Evolutionary conservation across 2,888 invertebrate species (phyloP).

Genomic region (Empis livida): DNA sequence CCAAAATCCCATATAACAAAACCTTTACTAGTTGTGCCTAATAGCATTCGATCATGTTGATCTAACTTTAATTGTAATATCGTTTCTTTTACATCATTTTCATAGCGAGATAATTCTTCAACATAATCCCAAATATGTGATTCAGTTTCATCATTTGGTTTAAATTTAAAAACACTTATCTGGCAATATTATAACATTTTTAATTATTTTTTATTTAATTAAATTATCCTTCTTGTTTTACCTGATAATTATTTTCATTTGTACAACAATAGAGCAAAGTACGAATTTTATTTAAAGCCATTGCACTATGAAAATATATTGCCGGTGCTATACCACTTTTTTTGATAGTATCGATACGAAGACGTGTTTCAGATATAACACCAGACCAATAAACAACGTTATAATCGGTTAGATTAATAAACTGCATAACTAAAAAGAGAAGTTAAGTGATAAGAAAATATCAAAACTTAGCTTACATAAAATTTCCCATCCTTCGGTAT

Average conservation of each 20-base stretch:
- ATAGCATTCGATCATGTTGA: slow-evolving; percentile 62
- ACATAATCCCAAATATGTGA: slow-evolving; percentile 44
- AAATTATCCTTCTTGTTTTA: slow-evolving; percentile 15
- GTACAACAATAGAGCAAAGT: slow-evolving; percentile 56
- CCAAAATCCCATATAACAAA: slow-evolving; percentile 72
- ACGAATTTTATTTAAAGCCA: slow-evolving; percentile 55
- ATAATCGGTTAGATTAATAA: slow-evolving; percentile 52
- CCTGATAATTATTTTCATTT: slow-evolving; percentile 47
- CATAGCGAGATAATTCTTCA: slow-evolving; percentile 48
- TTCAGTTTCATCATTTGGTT: slow-evolving; percentile 17
- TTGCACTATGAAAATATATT: slow-evolving; percentile 37
- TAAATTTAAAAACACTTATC: slow-evolving; percentile 23
- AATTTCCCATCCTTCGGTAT: slow-evolving; percentile 56
- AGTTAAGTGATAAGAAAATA: background rate
- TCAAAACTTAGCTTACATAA: slow-evolving; percentile 41
- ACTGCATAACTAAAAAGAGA: slow-evolving; percentile 49
- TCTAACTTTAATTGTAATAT: slow-evolving; percentile 74
- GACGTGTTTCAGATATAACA: slow-evolving; percentile 58
- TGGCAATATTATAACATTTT: slow-evolving; percentile 5
- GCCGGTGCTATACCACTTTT: slow-evolving; percentile 17
- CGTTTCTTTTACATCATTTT: slow-evolving; percentile 60
- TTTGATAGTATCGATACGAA: slow-evolving; percentile 51
- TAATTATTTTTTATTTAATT: background rate
- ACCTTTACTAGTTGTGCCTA: slow-evolving; percentile 75
- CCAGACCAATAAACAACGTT: slow-evolving; percentile 71